These are phyloP conservation scores for Anoplophora glabripennis DNA, from an alignment of 1,140 invertebrate genomes.

Conservation along the genomic window DNA sequence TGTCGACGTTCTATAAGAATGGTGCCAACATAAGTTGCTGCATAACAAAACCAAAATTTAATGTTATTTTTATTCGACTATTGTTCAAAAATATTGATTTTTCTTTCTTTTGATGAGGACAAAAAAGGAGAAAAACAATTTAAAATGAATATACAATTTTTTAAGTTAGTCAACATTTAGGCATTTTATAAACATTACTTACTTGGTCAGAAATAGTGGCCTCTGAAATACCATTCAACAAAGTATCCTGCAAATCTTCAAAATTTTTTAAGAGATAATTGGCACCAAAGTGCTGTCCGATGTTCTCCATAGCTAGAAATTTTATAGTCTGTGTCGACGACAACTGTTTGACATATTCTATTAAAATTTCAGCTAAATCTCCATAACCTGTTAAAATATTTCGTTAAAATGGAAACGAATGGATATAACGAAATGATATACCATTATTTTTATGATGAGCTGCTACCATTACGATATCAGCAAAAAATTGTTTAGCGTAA, in stretches of 20 bases:
- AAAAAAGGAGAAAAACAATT: conserved; percentile 6
- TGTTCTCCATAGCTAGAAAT: conserved; percentile 24
- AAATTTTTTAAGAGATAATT: conserved; percentile 24
- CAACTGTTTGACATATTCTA: conserved; percentile 23
- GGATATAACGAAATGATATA: neutral
- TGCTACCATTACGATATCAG: conserved; percentile 23
- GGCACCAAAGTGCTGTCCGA: conserved; percentile 19
- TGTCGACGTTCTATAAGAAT: too few relatives aligned
- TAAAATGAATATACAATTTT: neutral
- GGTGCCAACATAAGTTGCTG: too few relatives aligned
- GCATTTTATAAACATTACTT: conserved; percentile 1
- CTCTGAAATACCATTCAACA: conserved; percentile 21
- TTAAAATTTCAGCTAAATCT: conserved; percentile 18
- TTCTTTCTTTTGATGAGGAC: too few relatives aligned
- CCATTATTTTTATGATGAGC: conserved; percentile 26
- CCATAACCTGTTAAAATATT: conserved; percentile 16
- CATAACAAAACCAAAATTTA: too few relatives aligned
- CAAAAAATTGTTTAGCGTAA: conserved; percentile 25
- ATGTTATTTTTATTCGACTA: too few relatives aligned
- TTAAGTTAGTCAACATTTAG: neutral
- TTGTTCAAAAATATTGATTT: too few relatives aligned
- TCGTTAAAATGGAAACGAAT: conserved; percentile 1
- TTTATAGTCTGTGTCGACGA: conserved; percentile 17
- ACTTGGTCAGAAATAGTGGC: conserved; percentile 22
- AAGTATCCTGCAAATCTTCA: conserved; percentile 18